These are phyloP conservation scores for Scarus forsteni DNA, from an alignment of 2,797 vertebrate genomes.

Conservation along the genomic window DNA sequence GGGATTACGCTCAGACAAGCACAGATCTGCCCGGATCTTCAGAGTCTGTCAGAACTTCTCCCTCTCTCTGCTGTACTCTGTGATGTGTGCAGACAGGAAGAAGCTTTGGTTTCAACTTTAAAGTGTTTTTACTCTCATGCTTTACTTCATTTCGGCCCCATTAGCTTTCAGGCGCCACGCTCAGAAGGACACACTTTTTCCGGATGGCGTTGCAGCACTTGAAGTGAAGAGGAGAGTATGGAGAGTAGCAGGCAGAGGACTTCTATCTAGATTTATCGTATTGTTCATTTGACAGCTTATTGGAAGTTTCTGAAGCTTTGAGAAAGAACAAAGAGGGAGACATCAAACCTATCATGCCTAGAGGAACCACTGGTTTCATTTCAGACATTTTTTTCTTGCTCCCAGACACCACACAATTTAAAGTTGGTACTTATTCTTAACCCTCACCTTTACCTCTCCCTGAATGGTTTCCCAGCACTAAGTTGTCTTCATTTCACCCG, in stretches of 20 bases:
- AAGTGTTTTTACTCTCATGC: conserved; percentile 48
- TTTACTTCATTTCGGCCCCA: conserved; percentile 60
- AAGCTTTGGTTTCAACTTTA: conserved; percentile 52
- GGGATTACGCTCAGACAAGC: conserved; percentile 56
- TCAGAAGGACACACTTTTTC: conserved; percentile 41
- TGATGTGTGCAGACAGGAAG: conserved; percentile 54
- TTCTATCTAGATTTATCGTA: conserved; percentile 42
- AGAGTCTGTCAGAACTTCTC: conserved; percentile 45
- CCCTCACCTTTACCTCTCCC: conserved; percentile 36
- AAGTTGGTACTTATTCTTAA: conserved; percentile 42
- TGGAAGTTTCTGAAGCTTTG: conserved; percentile 41
- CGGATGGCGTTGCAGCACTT: conserved; percentile 23
- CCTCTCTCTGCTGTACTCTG: conserved; percentile 16
- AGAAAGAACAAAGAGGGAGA: conserved; percentile 43
- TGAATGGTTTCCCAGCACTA: conserved; percentile 56
- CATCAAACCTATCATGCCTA: conserved; percentile 53
- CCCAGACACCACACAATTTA: conserved; percentile 42
- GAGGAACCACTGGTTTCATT: conserved; percentile 56
- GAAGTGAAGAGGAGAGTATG: conserved; percentile 35
- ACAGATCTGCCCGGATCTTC: conserved; percentile 58
- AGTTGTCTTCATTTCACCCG: conserved; percentile 50
- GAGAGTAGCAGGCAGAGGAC: conserved; percentile 16
- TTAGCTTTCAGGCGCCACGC: conserved; percentile 50
- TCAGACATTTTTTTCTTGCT: conserved; percentile 30
- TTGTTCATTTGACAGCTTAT: conserved; percentile 48